Evolutionary conservation across 2,113 vertebrate species (phyloP).

Genomic region (Nerophis ophidion): DNA sequence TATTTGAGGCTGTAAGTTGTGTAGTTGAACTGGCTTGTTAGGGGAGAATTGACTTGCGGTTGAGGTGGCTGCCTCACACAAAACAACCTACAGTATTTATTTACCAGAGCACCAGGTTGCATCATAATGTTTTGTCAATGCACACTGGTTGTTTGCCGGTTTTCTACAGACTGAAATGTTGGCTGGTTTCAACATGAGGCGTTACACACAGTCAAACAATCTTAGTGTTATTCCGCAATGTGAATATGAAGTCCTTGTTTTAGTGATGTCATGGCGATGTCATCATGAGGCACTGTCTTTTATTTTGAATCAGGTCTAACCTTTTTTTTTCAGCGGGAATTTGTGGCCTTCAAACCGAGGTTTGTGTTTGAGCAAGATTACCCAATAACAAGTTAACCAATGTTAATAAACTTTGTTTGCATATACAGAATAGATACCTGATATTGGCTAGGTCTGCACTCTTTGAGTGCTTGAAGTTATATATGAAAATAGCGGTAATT

Average conservation of each 20-base stretch:
- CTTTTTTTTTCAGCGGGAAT: slow-evolving; percentile 1
- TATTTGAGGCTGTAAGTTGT: slow-evolving; percentile 32
- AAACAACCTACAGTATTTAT: slow-evolving; percentile 4
- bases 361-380: background rate
- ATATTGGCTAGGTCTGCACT: background rate
- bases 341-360: background rate
- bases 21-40: slow-evolving; percentile 14
- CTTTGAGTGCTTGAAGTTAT: background rate
- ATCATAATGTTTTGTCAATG: slow-evolving; percentile 19
- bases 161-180: slow-evolving; percentile 39
- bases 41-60: slow-evolving; percentile 4
- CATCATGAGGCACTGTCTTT: slow-evolving; percentile 19
- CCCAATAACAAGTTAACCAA: background rate
- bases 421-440: background rate
- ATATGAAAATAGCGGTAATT: background rate
- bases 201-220: slow-evolving; percentile 15
- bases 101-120: slow-evolving; percentile 16
- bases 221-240: slow-evolving; percentile 25
- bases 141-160: slow-evolving; percentile 12
- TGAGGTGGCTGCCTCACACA: slow-evolving; percentile 9
- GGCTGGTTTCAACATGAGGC: slow-evolving; percentile 50
- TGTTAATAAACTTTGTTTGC: background rate
- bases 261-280: slow-evolving; percentile 13
- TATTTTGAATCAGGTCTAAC: slow-evolving; percentile 9
- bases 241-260: slow-evolving; percentile 18